Evolutionary conservation across 1,140 invertebrate species (phyloP), one percentile per base, ranked within the genome.

Genomic region (Papilio polytes): DNA sequence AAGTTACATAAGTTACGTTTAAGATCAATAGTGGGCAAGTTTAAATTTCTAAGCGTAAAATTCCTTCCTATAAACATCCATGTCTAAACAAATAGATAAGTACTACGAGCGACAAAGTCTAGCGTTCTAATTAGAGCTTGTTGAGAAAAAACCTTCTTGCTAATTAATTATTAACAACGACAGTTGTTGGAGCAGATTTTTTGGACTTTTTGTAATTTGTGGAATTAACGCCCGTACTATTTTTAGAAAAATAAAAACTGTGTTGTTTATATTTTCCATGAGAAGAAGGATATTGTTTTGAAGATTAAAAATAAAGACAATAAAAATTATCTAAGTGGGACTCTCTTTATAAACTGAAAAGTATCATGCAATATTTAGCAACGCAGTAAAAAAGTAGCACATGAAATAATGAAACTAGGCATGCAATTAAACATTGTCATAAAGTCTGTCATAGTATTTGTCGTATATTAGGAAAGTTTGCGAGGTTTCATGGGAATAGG

Each of bases 381-480:
- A 44, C 41, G 26, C 18, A 73, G 15, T 44, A 72, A 41, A 73
- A 73, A 73, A 73, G 41, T 73, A 73, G 36, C 70, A 41, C 36
- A 73, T n/a, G n/a, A 12, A 72, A 44, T 73, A 73, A 8, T 73
- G 70, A n/a, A 44, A 73, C 36, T 41, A 26, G 73, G 46, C 41
- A 74, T 46, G 73, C 44, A 74, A 74, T 74, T 74, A 48, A 74
- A 51, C 73, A 74, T 74, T 74, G 73, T 51, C 73, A 74, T 51
- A 20, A 46, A 74, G 41, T 51, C 44, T 74, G 73, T 48, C 20
- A 74, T 51, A 48, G 0, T 74, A 46, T 51, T 74, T 74, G 44
- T 74, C 44, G 73, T 51, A 74, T 74, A 74, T 74, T 74, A 74
- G 44, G 44, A 74, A 74, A 74, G 36, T 74, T 74, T 51, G 73